phyloP scores from a whole-genome alignment of 2,113 vertebrate genomes.

The Vidua macroura region DNA sequence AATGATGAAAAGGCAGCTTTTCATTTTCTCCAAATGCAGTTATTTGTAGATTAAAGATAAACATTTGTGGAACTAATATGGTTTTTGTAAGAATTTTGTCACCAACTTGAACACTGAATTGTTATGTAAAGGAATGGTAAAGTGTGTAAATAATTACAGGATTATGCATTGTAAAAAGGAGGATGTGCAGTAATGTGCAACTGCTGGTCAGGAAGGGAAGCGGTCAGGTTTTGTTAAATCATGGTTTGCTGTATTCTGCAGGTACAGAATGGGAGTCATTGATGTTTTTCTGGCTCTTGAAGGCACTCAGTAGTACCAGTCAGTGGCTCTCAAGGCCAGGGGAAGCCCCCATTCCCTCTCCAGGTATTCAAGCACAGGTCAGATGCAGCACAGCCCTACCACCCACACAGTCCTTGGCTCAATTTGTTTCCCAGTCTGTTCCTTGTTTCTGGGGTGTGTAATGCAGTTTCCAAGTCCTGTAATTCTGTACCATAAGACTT shows the following conservation, averaged over 20 bases:
- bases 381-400: neutral
- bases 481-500: neutral
- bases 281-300: neutral
- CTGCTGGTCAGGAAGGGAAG: conserved; percentile 1
- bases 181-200: neutral
- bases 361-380: neutral
- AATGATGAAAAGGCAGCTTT: conserved; percentile 50
- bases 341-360: fast-evolving
- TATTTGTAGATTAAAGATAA: conserved; percentile 64
- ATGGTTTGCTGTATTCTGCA: neutral
- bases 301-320: neutral
- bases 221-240: neutral
- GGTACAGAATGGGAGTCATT: neutral
- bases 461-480: neutral
- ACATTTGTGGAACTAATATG: conserved; percentile 14
- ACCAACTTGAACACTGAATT: neutral
- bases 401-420: neutral
- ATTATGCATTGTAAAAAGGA: neutral
- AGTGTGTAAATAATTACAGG: conserved; percentile 7
- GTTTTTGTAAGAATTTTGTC: conserved; percentile 42
- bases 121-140: neutral
- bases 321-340: neutral
- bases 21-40: conserved; percentile 39
- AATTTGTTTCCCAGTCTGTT: neutral
- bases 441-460: neutral